Evolutionary conservation across 2,888 invertebrate genomes (phyloP), one percentile per base, ranked within the genome.

Genomic region (Dorcus parallelipipedus): DNA sequence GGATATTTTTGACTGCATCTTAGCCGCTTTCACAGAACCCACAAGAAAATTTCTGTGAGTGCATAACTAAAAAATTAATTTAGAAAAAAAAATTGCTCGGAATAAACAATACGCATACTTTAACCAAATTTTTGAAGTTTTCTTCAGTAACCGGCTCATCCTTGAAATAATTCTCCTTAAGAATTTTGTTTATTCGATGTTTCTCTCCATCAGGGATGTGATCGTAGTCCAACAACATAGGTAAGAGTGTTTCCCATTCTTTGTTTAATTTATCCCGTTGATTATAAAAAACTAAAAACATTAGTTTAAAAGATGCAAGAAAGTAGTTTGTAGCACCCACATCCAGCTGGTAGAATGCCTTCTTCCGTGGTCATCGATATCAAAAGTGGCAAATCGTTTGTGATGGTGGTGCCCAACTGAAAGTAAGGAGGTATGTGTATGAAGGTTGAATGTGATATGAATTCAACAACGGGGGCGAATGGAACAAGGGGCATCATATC

Each of bases 401-500:
- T 14, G 9, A 9, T 14, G 8, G 33, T 26, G 6, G 38, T 2
- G 9, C 9, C 9, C 17, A 56, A 14, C n/a, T 47, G 47, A 9
- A 14, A n/a, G 14, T 39, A 26, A 2, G 56, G 56, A 3, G 10
- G 9, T 8, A 50, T 9, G 9, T 10, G 38, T 10, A 56, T 17
- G 39, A 56, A 56, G 1, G 55, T 14, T 1, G 55, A 26, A 2
- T 45, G 20, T 10, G 45, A 45, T 14, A 45, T 45, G 9, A 45
- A 6, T 17, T 91, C 91, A 0, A 83, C 78, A 0, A 86, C 86
- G 0, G 90, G 88, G 0, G 84, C 86, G 70, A 89, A 89, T 0
- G 86, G 84, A 0, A 86, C 82, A 69, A 86, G 86, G 62, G 88
- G 82, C 72, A 83, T 81, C 3, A 17, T 17, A 14, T 6, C 10